Base-by-base conservation (phyloP, 37 sponge, comb jelly and placozoan species). In the Eunapius fragilis region DNA sequence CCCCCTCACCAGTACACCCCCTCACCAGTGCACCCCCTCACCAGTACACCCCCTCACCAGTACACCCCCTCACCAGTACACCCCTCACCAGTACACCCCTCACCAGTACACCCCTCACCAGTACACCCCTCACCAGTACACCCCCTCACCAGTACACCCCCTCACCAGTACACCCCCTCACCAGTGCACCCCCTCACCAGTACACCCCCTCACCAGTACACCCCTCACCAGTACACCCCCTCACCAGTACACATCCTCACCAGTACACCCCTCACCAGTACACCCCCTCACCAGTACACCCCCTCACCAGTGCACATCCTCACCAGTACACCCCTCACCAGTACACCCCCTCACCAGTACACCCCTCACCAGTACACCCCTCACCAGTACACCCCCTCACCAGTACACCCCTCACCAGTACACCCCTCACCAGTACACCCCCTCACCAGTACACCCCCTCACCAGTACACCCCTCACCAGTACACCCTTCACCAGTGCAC, bases 131-230 rank as follows among this genome's bases (percentile, higher is more conserved):
- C 50, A 78, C 67, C 69, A 32, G 34, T 23, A 67, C 27, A 25
- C 10, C 10, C 26, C 68, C 47, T 3, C 35, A 49, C 2, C 37
- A n/a, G n/a, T n/a, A n/a, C n/a, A 32, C 33, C 10, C 82, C 24
- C 69, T 85, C 70, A 67, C 32, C 2, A 80, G 75, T 3, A 37
- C 24, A 81, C 82, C n/a, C n/a, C n/a, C n/a, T n/a, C n/a, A n/a
- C n/a, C n/a, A n/a, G n/a, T n/a, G n/a, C n/a, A 75, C 85, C 87
- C 80, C 83, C 14, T 31, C 78, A 82, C 4, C 91, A 32, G 36
- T 37, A 77, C 32, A 7, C n/a, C n/a, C n/a, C n/a, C n/a, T n/a
- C n/a, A n/a, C n/a, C n/a, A n/a, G n/a, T n/a, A n/a, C n/a, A n/a
- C n/a, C n/a, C n/a, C n/a, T n/a, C n/a, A n/a, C n/a, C n/a, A n/a